Evolutionary conservation across 2,888 invertebrate genomes (phyloP).

Genomic region (Pyrrhia umbra): DNA sequence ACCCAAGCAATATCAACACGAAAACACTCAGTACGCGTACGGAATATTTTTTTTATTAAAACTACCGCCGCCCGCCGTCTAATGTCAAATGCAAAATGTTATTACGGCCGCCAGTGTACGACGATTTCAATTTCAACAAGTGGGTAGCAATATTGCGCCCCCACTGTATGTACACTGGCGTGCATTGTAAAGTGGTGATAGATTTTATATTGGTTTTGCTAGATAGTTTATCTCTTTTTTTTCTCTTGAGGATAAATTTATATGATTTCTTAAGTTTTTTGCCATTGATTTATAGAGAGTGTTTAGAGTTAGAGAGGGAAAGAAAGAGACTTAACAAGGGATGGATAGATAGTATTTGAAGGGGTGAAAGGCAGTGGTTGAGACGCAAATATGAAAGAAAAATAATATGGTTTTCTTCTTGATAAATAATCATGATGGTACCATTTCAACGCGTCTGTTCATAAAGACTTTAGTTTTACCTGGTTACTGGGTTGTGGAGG

Average conservation of each 20-base stretch:
- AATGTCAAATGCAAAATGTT: constrained; percentile 75
- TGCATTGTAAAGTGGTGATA: constrained; percentile 58
- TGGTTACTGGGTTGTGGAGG: too few relatives aligned
- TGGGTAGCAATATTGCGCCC: constrained; percentile 71
- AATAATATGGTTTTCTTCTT: too few relatives aligned
- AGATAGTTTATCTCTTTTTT: constrained; percentile 22
- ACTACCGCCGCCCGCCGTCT: constrained; percentile 67
- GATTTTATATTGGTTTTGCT: constrained; percentile 52
- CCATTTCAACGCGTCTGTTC: too few relatives aligned
- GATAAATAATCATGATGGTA: too few relatives aligned
- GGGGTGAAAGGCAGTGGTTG: too few relatives aligned
- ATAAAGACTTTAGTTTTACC: too few relatives aligned
- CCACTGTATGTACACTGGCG: constrained; percentile 60
- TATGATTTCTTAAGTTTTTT: constrained; percentile 10
- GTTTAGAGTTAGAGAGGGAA: too few relatives aligned
- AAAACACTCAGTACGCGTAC: constrained; percentile 14
- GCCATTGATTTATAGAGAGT: background rate
- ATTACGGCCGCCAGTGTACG: constrained; percentile 66
- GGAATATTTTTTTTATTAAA: constrained; percentile 68
- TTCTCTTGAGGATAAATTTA: constrained; percentile 16
- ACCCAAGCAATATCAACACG: constrained; percentile 17
- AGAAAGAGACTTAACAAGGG: too few relatives aligned
- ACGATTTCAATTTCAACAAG: constrained; percentile 79
- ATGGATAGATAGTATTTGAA: too few relatives aligned
- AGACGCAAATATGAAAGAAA: too few relatives aligned